phyloP scores from a whole-genome alignment of 2,797 vertebrate genomes.

The Cuniculus paca region DNA sequence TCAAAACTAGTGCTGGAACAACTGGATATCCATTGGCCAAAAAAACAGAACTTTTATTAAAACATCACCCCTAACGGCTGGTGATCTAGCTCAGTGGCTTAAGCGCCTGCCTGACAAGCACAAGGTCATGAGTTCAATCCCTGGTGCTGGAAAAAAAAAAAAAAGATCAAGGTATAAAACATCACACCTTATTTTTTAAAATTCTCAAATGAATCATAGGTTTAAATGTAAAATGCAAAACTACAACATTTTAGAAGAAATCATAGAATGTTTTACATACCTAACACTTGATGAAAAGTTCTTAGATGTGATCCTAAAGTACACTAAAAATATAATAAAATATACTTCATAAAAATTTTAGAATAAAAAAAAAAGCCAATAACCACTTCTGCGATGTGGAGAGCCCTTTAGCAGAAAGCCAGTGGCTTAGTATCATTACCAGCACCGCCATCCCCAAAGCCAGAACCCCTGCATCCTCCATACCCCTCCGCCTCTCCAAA shows the following conservation, averaged over 20 bases:
- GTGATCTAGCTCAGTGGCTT: too few species aligned
- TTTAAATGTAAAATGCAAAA: conserved; percentile 5
- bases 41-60: not conserved
- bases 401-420: not conserved
- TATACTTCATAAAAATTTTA: not conserved
- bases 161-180: too few species aligned
- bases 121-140: too few species aligned
- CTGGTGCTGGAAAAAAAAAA: too few species aligned
- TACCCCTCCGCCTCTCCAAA: not conserved
- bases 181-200: not conserved
- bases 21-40: not conserved
- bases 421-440: not conserved
- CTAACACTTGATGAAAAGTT: not conserved
- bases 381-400: not conserved
- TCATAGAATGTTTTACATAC: not conserved
- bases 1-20: not conserved
- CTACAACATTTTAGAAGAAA: conserved; percentile 34
- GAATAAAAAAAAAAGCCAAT: not conserved
- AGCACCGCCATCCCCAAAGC: not conserved
- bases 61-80: conserved; percentile 19
- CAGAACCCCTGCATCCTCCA: not conserved
- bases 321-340: not conserved
- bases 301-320: not conserved
- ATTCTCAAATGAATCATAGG: not conserved
- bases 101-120: too few species aligned